phyloP scores from a whole-genome alignment of 2,113 vertebrate species.

The Muntiacus muntjak region DNA sequence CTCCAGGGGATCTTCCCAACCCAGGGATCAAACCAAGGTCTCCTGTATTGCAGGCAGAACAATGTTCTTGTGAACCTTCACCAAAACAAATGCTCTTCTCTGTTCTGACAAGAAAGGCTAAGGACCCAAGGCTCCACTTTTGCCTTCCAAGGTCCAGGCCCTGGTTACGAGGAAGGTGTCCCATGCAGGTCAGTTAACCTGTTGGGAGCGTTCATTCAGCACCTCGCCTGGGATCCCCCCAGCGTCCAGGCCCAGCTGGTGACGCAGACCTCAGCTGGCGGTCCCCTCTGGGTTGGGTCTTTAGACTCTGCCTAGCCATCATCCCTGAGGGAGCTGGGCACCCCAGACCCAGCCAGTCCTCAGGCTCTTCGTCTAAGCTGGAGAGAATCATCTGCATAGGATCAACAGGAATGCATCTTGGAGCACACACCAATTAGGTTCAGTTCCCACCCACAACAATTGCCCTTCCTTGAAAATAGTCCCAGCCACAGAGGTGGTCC shows the following conservation, averaged over 20 bases:
- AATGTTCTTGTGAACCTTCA: neutral
- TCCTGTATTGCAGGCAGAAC: neutral
- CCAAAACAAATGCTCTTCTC: neutral
- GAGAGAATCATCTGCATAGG: neutral
- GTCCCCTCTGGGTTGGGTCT: rapidly evolving
- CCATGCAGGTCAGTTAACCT: neutral
- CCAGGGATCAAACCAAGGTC: neutral
- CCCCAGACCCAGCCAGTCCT: neutral
- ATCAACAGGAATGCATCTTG: neutral
- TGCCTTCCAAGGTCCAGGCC: neutral
- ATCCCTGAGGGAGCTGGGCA: neutral
- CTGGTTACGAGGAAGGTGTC: neutral
- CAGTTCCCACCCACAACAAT: neutral
- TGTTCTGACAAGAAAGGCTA: neutral
- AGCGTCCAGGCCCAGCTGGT: neutral
- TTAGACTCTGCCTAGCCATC: neutral
- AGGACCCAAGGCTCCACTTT: neutral
- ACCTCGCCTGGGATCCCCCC: neutral
- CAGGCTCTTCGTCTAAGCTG: neutral
- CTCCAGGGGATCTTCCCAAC: neutral
- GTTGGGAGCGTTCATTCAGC: neutral
- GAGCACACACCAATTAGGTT: neutral
- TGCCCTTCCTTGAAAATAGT: neutral
- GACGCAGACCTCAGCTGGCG: rapidly evolving
- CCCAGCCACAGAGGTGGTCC: neutral